phyloP scores from a whole-genome alignment of 2,888 invertebrate species.

The Stenolophus ochropezus region DNA sequence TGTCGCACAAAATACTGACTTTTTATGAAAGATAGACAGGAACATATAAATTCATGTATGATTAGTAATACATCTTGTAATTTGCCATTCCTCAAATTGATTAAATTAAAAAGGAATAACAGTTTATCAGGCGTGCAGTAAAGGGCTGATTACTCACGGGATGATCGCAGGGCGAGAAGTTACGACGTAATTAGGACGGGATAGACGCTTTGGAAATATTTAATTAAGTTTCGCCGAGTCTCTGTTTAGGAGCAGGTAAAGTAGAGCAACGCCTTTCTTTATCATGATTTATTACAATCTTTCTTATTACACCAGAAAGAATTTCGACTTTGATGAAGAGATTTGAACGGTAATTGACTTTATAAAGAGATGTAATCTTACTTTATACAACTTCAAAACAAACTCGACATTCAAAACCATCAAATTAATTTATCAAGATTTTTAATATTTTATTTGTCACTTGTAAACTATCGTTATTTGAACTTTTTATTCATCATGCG shows the following conservation, averaged over 20 bases:
- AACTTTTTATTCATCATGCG: no score
- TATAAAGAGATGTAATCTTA: not conserved
- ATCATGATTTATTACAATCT: not conserved
- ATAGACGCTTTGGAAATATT: slow-evolving; percentile 53
- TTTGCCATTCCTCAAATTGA: not conserved
- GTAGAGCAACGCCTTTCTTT: not conserved
- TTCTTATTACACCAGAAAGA: not conserved
- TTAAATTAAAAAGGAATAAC: not conserved
- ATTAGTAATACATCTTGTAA: not conserved
- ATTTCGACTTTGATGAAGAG: not conserved
- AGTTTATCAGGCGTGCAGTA: not conserved
- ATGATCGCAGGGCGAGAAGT: not conserved
- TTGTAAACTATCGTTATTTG: no score
- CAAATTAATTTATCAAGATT: no score
- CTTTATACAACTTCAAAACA: not conserved
- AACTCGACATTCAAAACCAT: no score
- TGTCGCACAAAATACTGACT: no score
- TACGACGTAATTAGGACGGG: slow-evolving; percentile 42
- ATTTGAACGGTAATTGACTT: not conserved
- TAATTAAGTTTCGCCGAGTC: slow-evolving; percentile 40
- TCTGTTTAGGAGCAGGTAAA: not conserved
- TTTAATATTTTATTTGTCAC: no score
- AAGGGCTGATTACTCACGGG: not conserved
- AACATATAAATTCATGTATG: no score
- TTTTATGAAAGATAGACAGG: no score